These are phyloP conservation scores for Oncorhynchus keta DNA, from an alignment of 2,113 vertebrate genomes.

Conservation along the genomic window DNA sequence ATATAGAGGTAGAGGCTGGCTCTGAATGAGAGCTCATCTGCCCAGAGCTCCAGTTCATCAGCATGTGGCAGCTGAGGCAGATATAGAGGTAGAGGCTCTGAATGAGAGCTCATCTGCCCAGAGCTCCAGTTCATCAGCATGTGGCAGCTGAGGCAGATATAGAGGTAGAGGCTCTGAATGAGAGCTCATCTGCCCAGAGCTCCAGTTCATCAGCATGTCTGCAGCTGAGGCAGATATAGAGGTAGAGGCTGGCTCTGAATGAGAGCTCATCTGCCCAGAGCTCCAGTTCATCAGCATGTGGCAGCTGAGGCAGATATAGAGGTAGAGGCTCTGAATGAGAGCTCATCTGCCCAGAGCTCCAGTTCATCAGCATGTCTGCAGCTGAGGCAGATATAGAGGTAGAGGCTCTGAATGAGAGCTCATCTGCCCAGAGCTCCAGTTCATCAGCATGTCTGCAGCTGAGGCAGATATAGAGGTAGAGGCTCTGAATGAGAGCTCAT, in stretches of 20 bases:
- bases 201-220: slow-evolving; percentile 24
- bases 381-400: slow-evolving; percentile 12
- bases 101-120: too few relatives aligned
- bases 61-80: too few relatives aligned
- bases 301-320: slow-evolving; percentile 7
- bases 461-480: slow-evolving; percentile 23
- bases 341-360: slow-evolving; percentile 45
- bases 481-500: slow-evolving; percentile 63
- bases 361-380: slow-evolving; percentile 27
- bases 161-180: too few relatives aligned
- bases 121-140: too few relatives aligned
- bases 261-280: too few relatives aligned
- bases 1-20: too few relatives aligned
- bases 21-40: too few relatives aligned
- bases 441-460: slow-evolving; percentile 17
- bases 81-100: too few relatives aligned
- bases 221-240: slow-evolving; percentile 6
- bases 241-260: slow-evolving; percentile 40
- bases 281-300: slow-evolving; percentile 23
- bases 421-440: slow-evolving; percentile 32
- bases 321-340: slow-evolving; percentile 54
- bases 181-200: too few relatives aligned
- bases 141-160: too few relatives aligned
- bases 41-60: too few relatives aligned
- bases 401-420: slow-evolving; percentile 59